These are phyloP conservation scores for Hemaris fuciformis DNA, from an alignment of 2,888 invertebrate species.

Conservation along the genomic window DNA sequence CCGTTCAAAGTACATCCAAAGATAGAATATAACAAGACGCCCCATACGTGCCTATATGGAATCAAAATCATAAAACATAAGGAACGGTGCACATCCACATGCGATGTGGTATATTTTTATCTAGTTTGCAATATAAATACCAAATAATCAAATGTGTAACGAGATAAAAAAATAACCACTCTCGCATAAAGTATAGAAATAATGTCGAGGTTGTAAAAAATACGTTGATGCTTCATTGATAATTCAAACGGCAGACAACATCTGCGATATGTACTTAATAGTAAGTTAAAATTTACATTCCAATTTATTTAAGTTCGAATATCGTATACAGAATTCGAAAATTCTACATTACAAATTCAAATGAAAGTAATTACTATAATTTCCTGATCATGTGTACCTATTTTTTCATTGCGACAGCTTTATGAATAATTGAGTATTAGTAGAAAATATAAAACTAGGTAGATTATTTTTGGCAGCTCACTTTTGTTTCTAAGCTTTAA, in stretches of 20 bases:
- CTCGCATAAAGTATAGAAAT: not conserved
- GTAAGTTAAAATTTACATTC: not conserved
- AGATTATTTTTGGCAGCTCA: not conserved
- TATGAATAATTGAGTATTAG: not conserved
- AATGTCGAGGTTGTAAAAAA: slow-evolving; percentile 4
- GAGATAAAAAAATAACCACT: slow-evolving; percentile 1
- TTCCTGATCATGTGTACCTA: not conserved
- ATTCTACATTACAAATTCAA: not conserved
- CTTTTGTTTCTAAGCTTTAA: not conserved
- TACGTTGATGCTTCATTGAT: not conserved
- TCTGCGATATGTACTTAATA: not conserved
- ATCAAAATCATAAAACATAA: not conserved
- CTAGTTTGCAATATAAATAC: slow-evolving; percentile 8
- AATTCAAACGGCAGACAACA: not conserved
- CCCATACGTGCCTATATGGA: not conserved
- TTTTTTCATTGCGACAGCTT: not conserved
- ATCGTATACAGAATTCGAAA: too few relatives aligned
- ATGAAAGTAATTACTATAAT: not conserved
- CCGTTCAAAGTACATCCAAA: not conserved
- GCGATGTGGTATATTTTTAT: slow-evolving; percentile 8
- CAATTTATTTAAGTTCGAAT: not conserved
- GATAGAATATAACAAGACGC: not conserved
- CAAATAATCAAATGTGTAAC: not conserved
- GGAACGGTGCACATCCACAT: not conserved
- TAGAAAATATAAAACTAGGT: not conserved